These are phyloP conservation scores for Drosophila demipolita DNA, from an alignment of 2,888 invertebrate genomes.

Conservation along the genomic window DNA sequence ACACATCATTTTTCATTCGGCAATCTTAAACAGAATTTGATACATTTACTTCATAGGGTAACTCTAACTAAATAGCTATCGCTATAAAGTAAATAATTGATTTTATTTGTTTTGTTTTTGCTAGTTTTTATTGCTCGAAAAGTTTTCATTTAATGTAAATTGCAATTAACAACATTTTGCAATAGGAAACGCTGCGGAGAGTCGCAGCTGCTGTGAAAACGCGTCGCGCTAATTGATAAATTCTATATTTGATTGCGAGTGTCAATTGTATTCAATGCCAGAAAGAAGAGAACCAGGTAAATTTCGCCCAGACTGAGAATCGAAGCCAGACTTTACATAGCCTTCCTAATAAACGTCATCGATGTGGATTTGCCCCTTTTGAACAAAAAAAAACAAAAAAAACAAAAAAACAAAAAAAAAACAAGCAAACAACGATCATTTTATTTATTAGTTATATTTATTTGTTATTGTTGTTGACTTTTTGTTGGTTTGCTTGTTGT, in stretches of 20 bases:
- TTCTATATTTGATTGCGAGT: conserved; percentile 51
- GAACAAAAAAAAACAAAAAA: neutral
- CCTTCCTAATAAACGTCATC: conserved; percentile 36
- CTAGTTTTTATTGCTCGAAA: conserved; percentile 37
- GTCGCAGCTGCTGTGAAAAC: conserved; percentile 43
- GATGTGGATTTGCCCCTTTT: conserved; percentile 41
- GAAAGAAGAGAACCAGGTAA: conserved; percentile 15
- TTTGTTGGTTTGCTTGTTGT: conserved; percentile 14
- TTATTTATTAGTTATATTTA: conserved; percentile 15
- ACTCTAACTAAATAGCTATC: conserved; percentile 17
- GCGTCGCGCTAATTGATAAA: conserved; percentile 62
- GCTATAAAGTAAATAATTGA: neutral
- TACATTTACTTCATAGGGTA: conserved; percentile 28
- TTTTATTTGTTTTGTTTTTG: conserved; percentile 17
- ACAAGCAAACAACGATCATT: neutral
- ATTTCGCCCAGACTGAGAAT: conserved; percentile 16
- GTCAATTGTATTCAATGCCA: conserved; percentile 39
- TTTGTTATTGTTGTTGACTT: conserved; percentile 2
- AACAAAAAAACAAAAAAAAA: no score
- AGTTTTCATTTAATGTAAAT: conserved; percentile 57
- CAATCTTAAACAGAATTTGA: neutral
- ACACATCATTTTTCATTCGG: neutral
- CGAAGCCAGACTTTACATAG: conserved; percentile 63
- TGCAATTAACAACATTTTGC: conserved; percentile 70
- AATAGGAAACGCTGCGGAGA: conserved; percentile 48